phyloP scores from a whole-genome alignment of 2,113 vertebrate genomes.

The Chloebia gouldiae region DNA sequence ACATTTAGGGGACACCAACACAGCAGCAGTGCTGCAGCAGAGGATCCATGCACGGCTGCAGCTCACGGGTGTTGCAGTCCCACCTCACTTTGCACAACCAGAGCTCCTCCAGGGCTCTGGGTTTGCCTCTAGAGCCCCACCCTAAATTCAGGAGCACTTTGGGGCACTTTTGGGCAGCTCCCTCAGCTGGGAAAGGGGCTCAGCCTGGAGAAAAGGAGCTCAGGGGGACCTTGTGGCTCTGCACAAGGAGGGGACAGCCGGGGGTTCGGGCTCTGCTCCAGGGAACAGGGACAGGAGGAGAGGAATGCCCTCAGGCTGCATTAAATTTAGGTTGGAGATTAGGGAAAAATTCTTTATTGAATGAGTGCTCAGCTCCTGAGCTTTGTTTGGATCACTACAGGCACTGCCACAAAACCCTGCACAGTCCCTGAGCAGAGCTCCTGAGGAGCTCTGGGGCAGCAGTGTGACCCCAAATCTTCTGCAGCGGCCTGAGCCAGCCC shows the following conservation, averaged over 20 bases:
- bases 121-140: no score
- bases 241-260: no score
- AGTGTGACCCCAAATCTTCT: not conserved
- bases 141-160: not conserved
- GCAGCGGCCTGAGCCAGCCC: not conserved
- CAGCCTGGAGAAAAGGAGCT: no score
- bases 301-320: not conserved
- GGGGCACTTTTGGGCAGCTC: not conserved
- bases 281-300: not conserved
- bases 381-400: not conserved
- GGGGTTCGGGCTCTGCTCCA: not conserved
- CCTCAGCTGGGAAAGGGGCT: no score
- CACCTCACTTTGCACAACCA: not conserved
- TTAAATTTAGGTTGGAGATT: not conserved
- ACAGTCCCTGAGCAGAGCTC: not conserved
- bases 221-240: not conserved
- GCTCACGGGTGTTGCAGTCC: not conserved
- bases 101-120: no score
- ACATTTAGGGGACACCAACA: not conserved
- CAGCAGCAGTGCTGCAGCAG: not conserved
- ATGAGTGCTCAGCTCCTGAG: not conserved
- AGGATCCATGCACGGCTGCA: not conserved
- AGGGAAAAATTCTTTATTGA: no score
- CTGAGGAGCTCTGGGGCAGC: not conserved
- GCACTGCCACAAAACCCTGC: not conserved